phyloP scores from a whole-genome alignment of 2,113 vertebrate species.

The Prochilodus magdalenae region DNA sequence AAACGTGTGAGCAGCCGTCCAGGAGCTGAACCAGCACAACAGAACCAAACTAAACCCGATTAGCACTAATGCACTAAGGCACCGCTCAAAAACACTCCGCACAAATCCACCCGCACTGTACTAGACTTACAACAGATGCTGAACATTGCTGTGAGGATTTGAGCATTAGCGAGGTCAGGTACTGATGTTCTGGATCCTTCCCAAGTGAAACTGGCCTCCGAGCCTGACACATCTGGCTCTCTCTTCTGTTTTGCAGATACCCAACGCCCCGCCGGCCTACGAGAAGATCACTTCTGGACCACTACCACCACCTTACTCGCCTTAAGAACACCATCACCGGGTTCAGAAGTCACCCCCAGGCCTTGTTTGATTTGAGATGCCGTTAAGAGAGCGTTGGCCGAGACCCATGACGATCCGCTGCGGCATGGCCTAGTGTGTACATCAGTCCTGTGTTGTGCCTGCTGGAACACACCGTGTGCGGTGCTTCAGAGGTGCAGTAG shows the following conservation, averaged over 20 bases:
- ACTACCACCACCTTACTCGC: constrained; percentile 88
- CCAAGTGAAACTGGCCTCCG: too few relatives aligned
- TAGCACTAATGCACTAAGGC: too few relatives aligned
- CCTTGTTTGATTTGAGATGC: not conserved
- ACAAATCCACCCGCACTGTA: too few relatives aligned
- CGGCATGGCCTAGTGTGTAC: not conserved
- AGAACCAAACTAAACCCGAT: too few relatives aligned
- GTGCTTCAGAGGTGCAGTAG: not conserved
- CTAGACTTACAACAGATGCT: too few relatives aligned
- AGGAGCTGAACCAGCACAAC: too few relatives aligned
- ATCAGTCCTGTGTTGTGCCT: not conserved
- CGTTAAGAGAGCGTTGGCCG: not conserved
- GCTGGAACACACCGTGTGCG: too few relatives aligned
- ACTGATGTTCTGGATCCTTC: too few relatives aligned
- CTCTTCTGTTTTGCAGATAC: constrained; percentile 74
- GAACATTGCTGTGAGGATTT: too few relatives aligned
- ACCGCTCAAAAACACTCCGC: too few relatives aligned
- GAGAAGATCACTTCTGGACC: constrained; percentile 83
- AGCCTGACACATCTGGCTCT: not conserved
- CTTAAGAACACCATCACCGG: constrained; percentile 68
- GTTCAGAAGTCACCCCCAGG: not conserved
- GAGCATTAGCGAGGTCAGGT: too few relatives aligned
- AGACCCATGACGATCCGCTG: not conserved
- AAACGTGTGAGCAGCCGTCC: too few relatives aligned
- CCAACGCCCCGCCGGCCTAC: constrained; percentile 91